Conservation (phyloP, 2,113 vertebrate species). For the Boleophthalmus pectinirostris region DNA sequence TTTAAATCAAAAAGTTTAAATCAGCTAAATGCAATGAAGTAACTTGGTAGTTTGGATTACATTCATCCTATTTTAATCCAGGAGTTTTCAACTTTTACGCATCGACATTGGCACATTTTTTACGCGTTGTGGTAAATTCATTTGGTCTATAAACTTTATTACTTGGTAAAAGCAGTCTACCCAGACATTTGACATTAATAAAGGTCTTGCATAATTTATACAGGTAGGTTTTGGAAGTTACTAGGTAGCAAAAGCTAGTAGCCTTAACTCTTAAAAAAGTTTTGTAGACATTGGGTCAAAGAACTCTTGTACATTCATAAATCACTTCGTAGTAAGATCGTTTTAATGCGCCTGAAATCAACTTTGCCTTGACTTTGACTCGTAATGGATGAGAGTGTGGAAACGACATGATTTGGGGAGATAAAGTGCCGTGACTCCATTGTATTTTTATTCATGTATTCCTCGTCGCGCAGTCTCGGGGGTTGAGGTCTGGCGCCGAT, state of each 20-base stretch:
- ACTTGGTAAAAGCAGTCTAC: neutral
- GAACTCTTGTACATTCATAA: neutral
- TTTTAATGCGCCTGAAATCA: neutral
- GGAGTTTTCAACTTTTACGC: neutral
- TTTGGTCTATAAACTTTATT: neutral
- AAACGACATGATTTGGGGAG: conserved; percentile 58
- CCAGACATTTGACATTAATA: neutral
- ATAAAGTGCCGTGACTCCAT: conserved; percentile 65
- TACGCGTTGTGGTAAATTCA: too few species aligned
- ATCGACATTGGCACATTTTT: neutral
- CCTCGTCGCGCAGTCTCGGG: conserved; percentile 65
- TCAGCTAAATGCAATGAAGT: neutral
- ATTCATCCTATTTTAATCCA: too few species aligned
- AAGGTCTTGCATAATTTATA: neutral
- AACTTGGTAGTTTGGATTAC: too few species aligned
- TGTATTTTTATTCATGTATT: conserved; percentile 79
- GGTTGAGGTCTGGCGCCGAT: conserved; percentile 79
- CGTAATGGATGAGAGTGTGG: conserved; percentile 13
- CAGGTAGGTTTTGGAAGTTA: too few species aligned
- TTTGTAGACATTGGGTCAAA: neutral
- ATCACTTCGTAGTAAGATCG: neutral
- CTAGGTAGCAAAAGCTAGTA: neutral
- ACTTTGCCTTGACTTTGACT: conserved; percentile 14
- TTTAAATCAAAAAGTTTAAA: neutral
- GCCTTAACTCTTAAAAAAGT: neutral